phyloP scores from a whole-genome alignment of 2,888 invertebrate species.

The Chaetoderma sp. region DNA sequence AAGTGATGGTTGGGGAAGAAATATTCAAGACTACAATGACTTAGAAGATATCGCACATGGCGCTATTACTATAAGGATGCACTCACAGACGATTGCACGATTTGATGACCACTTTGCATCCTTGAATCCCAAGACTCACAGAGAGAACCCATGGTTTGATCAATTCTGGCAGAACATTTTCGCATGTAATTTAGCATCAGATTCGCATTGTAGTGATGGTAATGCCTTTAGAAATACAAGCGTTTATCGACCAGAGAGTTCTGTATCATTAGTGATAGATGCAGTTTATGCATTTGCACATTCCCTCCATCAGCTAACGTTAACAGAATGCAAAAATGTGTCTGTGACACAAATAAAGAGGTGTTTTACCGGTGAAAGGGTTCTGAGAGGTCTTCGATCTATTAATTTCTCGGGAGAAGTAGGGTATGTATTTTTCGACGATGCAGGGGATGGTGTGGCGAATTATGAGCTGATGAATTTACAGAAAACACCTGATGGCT shows the following conservation, averaged over 20 bases:
- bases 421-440: constrained; percentile 33
- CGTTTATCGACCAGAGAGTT: constrained; percentile 29
- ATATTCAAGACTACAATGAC: constrained; percentile 34
- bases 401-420: constrained; percentile 27
- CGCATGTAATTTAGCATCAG: constrained; percentile 20
- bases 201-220: not conserved
- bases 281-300: constrained; percentile 37
- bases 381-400: constrained; percentile 21
- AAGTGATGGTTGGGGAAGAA: constrained; percentile 42
- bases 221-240: not conserved
- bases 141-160: constrained; percentile 40
- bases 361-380: constrained; percentile 18
- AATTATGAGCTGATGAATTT: constrained; percentile 29
- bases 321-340: constrained; percentile 19
- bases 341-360: not conserved
- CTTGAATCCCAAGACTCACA: not conserved
- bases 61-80: constrained; percentile 33
- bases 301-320: constrained; percentile 27
- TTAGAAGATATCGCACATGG: constrained; percentile 34
- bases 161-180: constrained; percentile 31
- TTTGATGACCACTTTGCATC: constrained; percentile 39
- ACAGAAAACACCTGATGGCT: constrained; percentile 1
- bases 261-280: constrained; percentile 36
- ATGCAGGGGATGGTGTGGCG: constrained; percentile 29
- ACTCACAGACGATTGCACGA: constrained; percentile 26